phyloP scores from a whole-genome alignment of 2,888 invertebrate genomes.

The Bellardia bayeri region DNA sequence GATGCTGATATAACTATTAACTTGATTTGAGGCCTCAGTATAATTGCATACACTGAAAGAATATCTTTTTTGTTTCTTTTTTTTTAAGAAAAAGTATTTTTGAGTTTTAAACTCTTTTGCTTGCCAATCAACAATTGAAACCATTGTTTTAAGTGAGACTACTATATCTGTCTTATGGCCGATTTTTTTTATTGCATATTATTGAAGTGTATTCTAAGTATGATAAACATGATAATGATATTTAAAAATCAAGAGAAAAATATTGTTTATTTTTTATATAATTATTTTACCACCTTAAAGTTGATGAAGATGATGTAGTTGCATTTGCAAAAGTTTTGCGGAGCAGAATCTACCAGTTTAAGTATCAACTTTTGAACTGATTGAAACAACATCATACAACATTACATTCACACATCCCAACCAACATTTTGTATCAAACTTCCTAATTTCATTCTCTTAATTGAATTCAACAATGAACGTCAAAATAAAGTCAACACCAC shows the following conservation, averaged over 20 bases:
- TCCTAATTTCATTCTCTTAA: too few relatives aligned
- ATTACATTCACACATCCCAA: background rate
- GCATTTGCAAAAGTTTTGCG: background rate
- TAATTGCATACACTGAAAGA: conserved; percentile 60
- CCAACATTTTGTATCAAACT: too few relatives aligned
- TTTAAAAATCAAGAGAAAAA: conserved; percentile 2
- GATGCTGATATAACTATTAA: conserved; percentile 81
- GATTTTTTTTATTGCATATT: too few relatives aligned
- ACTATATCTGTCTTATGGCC: too few relatives aligned
- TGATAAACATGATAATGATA: too few relatives aligned
- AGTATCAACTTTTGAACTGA: conserved; percentile 22
- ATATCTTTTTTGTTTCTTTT: background rate
- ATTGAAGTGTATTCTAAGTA: too few relatives aligned
- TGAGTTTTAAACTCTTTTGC: too few relatives aligned
- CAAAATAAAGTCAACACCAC: too few relatives aligned
- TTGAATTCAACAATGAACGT: too few relatives aligned
- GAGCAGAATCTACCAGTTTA: background rate
- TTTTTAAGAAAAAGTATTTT: too few relatives aligned
- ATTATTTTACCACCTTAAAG: background rate
- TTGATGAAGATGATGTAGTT: background rate
- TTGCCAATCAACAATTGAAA: too few relatives aligned
- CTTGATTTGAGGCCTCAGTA: conserved; percentile 65
- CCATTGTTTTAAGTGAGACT: too few relatives aligned
- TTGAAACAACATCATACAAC: conserved; percentile 6
- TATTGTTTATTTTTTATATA: background rate